Conservation (phyloP, 2,113 vertebrate genomes). For the Aphyosemion australe region DNA sequence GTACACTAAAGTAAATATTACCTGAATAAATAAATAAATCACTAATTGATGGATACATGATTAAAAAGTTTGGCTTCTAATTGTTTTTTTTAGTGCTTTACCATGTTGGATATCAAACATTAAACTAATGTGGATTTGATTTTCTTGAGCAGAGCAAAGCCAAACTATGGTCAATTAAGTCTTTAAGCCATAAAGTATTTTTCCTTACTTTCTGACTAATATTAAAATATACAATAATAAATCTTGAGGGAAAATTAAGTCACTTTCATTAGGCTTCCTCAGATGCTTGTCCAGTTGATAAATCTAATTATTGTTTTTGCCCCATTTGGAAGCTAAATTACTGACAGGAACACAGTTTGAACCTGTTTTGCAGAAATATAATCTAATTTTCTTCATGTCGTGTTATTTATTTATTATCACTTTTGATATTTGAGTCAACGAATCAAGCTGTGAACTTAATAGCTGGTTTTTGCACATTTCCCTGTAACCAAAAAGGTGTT, state of each 20-base stretch:
- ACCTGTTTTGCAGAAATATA: slow-evolving; percentile 3
- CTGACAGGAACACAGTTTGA: not conserved
- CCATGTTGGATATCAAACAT: too few species aligned
- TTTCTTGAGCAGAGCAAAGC: too few species aligned
- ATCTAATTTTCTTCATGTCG: not conserved
- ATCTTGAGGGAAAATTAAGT: not conserved
- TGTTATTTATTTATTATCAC: slow-evolving; percentile 9
- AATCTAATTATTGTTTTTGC: slow-evolving; percentile 5
- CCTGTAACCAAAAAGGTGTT: not conserved
- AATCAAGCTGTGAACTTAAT: slow-evolving; percentile 12
- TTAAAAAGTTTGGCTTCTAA: not conserved
- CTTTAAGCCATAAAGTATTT: too few species aligned
- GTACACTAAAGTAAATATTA: not conserved
- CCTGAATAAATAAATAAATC: not conserved
- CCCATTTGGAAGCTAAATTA: not conserved
- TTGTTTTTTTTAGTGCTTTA: too few species aligned
- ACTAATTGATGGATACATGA: slow-evolving; percentile 22
- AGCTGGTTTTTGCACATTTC: slow-evolving; percentile 2
- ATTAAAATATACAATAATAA: slow-evolving; percentile 6
- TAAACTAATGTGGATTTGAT: too few species aligned
- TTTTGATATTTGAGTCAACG: slow-evolving; percentile 17
- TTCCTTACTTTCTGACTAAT: not conserved
- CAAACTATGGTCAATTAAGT: too few species aligned
- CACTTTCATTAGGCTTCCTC: not conserved
- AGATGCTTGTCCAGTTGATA: slow-evolving; percentile 5